phyloP scores from a whole-genome alignment of 2,113 vertebrate genomes.

The Ranitomeya variabilis region DNA sequence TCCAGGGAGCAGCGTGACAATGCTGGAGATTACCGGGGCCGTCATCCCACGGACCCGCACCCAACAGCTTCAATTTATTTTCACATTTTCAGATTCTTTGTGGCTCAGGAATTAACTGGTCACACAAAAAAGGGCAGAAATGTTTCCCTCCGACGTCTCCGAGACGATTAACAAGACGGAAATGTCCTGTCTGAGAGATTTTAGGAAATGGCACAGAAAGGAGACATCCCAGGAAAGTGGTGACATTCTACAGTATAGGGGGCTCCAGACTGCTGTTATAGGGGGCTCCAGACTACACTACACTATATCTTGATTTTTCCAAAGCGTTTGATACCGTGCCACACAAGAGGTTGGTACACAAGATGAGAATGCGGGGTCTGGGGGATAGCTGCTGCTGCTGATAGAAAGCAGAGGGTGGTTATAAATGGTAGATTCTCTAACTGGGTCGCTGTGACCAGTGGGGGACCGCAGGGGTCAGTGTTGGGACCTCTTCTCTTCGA shows the following conservation, averaged over 20 bases:
- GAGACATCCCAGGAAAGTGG: neutral
- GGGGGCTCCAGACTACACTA: no score
- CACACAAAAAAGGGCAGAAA: conserved; percentile 4
- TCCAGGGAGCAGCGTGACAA: neutral
- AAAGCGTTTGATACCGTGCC: no score
- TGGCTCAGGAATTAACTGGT: conserved; percentile 21
- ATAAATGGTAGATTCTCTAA: no score
- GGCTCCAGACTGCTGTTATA: no score
- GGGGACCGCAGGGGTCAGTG: no score
- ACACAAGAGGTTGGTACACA: no score
- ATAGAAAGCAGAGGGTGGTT: no score
- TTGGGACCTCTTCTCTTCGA: no score
- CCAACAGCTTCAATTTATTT: conserved; percentile 48
- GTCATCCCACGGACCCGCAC: neutral
- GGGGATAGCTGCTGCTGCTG: no score
- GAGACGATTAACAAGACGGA: conserved; percentile 19
- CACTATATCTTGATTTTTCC: no score
- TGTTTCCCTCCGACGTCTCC: conserved; percentile 1
- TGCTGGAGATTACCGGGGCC: conserved; percentile 18
- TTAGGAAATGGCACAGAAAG: neutral
- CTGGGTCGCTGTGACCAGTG: no score
- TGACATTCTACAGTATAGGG: neutral
- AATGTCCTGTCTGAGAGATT: neutral
- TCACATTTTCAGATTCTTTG: conserved; percentile 22
- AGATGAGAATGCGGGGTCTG: no score